A percentile compares a stretch with the other conserved stretches of the same genome.
phyloP scores from a whole-genome alignment of 2,888 invertebrate species.

The Drosophila pegasa region DNA sequence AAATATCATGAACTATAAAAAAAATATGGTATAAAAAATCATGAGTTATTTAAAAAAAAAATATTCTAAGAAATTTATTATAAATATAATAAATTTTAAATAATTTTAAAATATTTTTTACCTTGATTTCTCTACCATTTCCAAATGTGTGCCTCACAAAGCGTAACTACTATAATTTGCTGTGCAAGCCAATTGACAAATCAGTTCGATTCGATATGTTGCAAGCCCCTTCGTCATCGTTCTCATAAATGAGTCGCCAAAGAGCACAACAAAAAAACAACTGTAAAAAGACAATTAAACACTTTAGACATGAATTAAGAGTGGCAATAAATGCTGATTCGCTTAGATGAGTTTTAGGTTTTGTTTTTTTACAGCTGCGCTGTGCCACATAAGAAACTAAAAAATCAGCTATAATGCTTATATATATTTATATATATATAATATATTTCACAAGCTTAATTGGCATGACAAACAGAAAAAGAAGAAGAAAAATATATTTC shows the following conservation, averaged over 20 bases:
- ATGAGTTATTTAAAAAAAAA: no score
- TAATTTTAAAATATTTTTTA: background rate
- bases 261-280: conserved; percentile 8
- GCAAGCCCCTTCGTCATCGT: conserved; percentile 4
- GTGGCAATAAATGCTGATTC: conserved; percentile 15
- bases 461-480: conserved; percentile 64
- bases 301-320: conserved; percentile 22
- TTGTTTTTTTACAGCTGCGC: background rate
- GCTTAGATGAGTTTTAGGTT: conserved; percentile 9
- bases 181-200: conserved; percentile 10
- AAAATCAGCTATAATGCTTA: conserved; percentile 47
- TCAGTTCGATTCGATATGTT: background rate
- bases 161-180: background rate
- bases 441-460: conserved; percentile 61
- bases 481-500: conserved; percentile 13
- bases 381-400: conserved; percentile 40
- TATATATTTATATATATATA: background rate
- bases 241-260: conserved; percentile 15
- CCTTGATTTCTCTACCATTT: background rate
- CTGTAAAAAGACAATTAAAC: conserved; percentile 41
- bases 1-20: no score
- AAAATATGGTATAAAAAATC: no score
- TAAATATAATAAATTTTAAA: background rate
- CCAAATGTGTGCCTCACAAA: background rate
- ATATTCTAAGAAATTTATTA: background rate